phyloP scores from a whole-genome alignment of 2,888 invertebrate species.

The Hypolimnas misippus region DNA sequence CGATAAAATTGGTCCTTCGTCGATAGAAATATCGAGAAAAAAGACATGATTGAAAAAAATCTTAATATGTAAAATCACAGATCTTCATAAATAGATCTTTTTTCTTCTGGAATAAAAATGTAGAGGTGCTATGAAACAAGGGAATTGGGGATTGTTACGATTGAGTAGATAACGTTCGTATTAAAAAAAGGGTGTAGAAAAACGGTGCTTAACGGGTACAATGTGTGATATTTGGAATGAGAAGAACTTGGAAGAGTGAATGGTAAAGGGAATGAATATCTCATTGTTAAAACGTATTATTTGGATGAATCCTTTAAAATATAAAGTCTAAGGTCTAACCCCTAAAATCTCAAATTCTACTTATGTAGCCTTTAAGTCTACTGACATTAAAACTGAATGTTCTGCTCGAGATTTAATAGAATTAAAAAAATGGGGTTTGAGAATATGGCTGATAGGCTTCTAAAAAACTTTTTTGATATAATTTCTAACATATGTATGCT shows the following conservation, averaged over 20 bases:
- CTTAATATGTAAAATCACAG: background rate
- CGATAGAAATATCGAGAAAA: background rate
- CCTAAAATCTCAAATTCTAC: too few species aligned
- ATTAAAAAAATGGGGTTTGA: too few species aligned
- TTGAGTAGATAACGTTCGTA: constrained; percentile 17
- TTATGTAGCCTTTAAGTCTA: too few species aligned
- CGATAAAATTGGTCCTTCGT: background rate
- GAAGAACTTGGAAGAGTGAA: constrained; percentile 48
- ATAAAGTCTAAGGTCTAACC: too few species aligned
- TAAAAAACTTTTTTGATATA: too few species aligned
- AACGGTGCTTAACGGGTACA: constrained; percentile 61
- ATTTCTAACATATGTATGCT: too few species aligned
- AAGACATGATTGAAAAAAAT: background rate
- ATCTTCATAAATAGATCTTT: background rate
- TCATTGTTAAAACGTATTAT: constrained; percentile 25
- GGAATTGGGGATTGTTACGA: constrained; percentile 27
- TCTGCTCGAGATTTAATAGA: too few species aligned
- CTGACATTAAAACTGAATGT: too few species aligned
- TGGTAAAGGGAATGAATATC: constrained; percentile 54
- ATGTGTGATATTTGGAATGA: constrained; percentile 64
- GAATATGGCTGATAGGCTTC: too few species aligned
- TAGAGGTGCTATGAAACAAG: constrained; percentile 42
- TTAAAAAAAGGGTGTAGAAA: constrained; percentile 20
- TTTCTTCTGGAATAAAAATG: constrained; percentile 13
- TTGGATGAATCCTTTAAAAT: background rate